Conservation (phyloP, 2,113 vertebrate species). For the Malurus cyaneus region DNA sequence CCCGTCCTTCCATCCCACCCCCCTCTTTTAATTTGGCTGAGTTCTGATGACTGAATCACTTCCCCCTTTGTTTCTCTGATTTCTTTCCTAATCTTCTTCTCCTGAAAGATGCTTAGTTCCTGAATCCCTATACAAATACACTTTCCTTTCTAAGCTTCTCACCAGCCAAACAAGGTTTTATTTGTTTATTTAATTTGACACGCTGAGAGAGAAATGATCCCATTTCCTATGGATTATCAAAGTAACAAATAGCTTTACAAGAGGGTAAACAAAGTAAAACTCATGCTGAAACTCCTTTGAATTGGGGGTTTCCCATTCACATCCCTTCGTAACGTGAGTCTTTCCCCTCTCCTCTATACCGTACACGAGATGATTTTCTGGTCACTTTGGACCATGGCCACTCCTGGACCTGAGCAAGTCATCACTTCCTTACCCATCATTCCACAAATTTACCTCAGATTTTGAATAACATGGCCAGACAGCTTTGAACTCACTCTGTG, state of each 20-base stretch:
- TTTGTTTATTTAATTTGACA: conserved; percentile 73
- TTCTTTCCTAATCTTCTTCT: conserved; percentile 62
- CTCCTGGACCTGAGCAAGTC: neutral
- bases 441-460: neutral
- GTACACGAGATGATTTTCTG: neutral
- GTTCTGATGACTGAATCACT: conserved; percentile 49
- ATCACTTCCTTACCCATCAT: neutral
- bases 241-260: conserved; percentile 65
- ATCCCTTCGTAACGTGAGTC: neutral
- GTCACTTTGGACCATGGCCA: neutral
- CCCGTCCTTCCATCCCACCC: neutral
- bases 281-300: conserved; percentile 46
- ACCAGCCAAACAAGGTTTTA: conserved; percentile 63
- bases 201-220: conserved; percentile 52
- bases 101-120: conserved; percentile 60
- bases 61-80: conserved; percentile 53
- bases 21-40: conserved; percentile 7
- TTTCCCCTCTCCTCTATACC: neutral
- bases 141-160: conserved; percentile 61
- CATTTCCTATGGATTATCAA: conserved; percentile 66
- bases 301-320: neutral
- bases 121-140: conserved; percentile 65
- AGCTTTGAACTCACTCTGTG: neutral
- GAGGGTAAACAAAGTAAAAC: conserved; percentile 65
- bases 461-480: neutral